phyloP scores from a whole-genome alignment of 2,888 invertebrate genomes.

The Caenorhabditis virilis region DNA sequence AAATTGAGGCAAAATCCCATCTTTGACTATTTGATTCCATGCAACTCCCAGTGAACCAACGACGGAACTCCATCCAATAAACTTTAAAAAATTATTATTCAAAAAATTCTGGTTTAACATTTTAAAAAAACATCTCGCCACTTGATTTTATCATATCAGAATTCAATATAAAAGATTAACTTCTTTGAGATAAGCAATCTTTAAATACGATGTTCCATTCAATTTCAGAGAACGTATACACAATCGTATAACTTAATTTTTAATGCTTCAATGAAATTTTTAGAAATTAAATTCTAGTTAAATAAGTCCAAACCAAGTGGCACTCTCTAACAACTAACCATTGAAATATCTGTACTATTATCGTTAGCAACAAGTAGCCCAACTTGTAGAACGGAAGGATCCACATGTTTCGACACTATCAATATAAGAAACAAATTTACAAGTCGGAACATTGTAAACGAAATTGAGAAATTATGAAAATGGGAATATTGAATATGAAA shows the following conservation, averaged over 20 bases:
- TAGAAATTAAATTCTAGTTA: too few species aligned
- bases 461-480: not conserved
- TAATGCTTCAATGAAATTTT: too few species aligned
- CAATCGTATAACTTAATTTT: too few species aligned
- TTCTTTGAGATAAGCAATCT: too few species aligned
- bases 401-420: not conserved
- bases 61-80: conserved; percentile 39
- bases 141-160: too few species aligned
- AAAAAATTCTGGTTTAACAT: too few species aligned
- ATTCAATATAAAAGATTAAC: too few species aligned
- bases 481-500: too few species aligned
- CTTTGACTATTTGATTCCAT: conserved; percentile 30
- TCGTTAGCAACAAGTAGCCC: conserved; percentile 25
- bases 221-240: too few species aligned
- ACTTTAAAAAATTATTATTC: conserved; percentile 3
- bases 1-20: conserved; percentile 29
- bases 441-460: not conserved
- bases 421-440: not conserved
- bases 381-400: conserved; percentile 14
- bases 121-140: too few species aligned
- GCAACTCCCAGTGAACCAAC: conserved; percentile 40
- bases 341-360: conserved; percentile 11
- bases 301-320: too few species aligned
- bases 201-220: too few species aligned
- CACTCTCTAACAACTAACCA: conserved; percentile 1